Evolutionary conservation across 2,797 vertebrate genomes (phyloP), one percentile per base, ranked within the genome.

Genomic region (Taeniopygia guttata): DNA sequence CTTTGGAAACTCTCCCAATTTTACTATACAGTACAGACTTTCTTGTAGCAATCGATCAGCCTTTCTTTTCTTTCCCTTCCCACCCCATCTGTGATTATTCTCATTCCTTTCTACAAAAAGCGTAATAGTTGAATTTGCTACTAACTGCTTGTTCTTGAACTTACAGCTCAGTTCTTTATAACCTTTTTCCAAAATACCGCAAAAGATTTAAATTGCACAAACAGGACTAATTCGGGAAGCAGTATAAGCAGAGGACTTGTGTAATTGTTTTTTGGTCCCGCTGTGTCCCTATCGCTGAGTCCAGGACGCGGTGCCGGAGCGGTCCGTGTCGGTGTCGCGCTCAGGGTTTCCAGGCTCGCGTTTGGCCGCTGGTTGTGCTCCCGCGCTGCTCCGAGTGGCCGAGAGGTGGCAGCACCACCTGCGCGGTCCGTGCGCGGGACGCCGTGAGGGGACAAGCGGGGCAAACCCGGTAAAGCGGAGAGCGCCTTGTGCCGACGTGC

Each of bases 341-440:
- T 48, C 54, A 0, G 1, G 7, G 4, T 88, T 58, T n/a, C 25
- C 0, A 0, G 19, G 2, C n/a, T 8, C 6, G 8, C 0, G 8
- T 11, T 13, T 3, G 7, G 7, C 4, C 16, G 3, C 21, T 2
- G 10, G 4, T 2, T 94, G 43, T 12, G 19, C 55, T 19, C 3
- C 27, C 6, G 36, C 85, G 8, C 21, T 84, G 93, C 79, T 64
- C 5, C 0, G 2, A 11, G 72, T 14, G 58, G 64, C 94, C 97
- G 84, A 98, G 32, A 96, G 97, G 97, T 97, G 98, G 98, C 98
- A 97, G 97, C 95, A 90, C 74, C 43, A 7, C 60, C 94, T 66
- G 91, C 94, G 2, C 89, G 48, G 75, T 95, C 76, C 67, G 18
- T 21, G 48, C 9, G 8, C 58, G 3, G 46, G 14, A 62, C 12